Conservation (phyloP, 1,140 invertebrate genomes). For the Nymphalis io region DNA sequence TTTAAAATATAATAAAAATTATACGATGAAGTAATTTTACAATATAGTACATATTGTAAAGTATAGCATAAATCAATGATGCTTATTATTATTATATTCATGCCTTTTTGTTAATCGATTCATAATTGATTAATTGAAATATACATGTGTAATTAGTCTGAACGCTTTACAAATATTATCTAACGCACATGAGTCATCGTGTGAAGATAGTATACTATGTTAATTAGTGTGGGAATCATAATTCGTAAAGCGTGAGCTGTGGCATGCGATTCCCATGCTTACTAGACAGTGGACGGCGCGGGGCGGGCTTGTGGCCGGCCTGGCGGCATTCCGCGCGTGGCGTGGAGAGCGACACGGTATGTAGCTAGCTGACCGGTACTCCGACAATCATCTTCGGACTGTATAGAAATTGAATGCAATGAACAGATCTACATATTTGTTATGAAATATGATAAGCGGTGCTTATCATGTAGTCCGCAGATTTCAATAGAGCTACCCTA, state of each 20-base stretch:
- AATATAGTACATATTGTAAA: too few species aligned
- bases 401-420: too few species aligned
- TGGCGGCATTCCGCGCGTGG: conserved; percentile 37
- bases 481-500: too few species aligned
- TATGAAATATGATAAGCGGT: too few species aligned
- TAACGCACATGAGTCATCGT: background rate
- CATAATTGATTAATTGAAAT: background rate
- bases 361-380: conserved; percentile 13
- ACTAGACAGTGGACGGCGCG: conserved; percentile 19
- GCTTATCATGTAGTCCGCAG: too few species aligned
- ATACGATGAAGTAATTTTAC: too few species aligned
- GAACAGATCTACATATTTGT: too few species aligned
- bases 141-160: background rate
- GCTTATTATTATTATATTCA: too few species aligned
- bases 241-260: conserved; percentile 8
- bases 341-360: conserved; percentile 25
- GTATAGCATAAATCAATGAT: too few species aligned
- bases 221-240: conserved; percentile 22
- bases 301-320: conserved; percentile 25
- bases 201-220: background rate
- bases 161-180: background rate
- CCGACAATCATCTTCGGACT: too few species aligned
- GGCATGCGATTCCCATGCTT: conserved; percentile 34
- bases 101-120: too few species aligned
- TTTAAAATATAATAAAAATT: too few species aligned